These are phyloP conservation scores for Ametastegia equiseti DNA, from an alignment of 2,888 invertebrate species.

Conservation along the genomic window DNA sequence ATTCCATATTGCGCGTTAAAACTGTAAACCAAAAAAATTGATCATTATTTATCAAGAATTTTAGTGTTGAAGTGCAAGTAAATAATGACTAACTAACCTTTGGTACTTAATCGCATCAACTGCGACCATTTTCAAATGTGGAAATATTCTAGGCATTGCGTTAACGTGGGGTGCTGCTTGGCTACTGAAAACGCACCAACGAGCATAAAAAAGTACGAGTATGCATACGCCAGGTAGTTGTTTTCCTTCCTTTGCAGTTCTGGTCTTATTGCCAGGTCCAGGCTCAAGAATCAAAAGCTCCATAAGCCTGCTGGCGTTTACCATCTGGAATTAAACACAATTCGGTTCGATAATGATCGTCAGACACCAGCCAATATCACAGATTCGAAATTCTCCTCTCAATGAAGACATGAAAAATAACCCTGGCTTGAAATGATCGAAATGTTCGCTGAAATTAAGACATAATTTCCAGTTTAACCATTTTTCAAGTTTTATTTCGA, in stretches of 20 bases:
- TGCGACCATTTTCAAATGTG: slow-evolving; percentile 91
- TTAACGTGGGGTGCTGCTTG: slow-evolving; percentile 94
- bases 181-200: slow-evolving; percentile 93
- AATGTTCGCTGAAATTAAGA: neutral
- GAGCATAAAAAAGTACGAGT: slow-evolving; percentile 92
- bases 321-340: slow-evolving; percentile 76
- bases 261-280: slow-evolving; percentile 81
- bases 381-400: neutral
- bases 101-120: slow-evolving; percentile 92
- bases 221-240: slow-evolving; percentile 83
- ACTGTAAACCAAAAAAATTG: slow-evolving; percentile 69
- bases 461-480: neutral
- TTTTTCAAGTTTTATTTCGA: neutral
- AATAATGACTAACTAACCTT: slow-evolving; percentile 76
- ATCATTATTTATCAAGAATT: neutral
- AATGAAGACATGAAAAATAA: slow-evolving; percentile 22
- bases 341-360: neutral
- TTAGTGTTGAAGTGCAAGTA: neutral
- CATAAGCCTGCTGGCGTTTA: slow-evolving; percentile 85
- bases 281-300: slow-evolving; percentile 82
- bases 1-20: slow-evolving; percentile 95
- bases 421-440: neutral
- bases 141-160: slow-evolving; percentile 91
- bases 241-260: slow-evolving; percentile 72
- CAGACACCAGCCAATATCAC: neutral